Percentiles rank a stretch among this genome's conserved stretches.
Evolutionary conservation across 2,888 invertebrate genomes (phyloP).

Genomic region (Corbicula japonica): DNA sequence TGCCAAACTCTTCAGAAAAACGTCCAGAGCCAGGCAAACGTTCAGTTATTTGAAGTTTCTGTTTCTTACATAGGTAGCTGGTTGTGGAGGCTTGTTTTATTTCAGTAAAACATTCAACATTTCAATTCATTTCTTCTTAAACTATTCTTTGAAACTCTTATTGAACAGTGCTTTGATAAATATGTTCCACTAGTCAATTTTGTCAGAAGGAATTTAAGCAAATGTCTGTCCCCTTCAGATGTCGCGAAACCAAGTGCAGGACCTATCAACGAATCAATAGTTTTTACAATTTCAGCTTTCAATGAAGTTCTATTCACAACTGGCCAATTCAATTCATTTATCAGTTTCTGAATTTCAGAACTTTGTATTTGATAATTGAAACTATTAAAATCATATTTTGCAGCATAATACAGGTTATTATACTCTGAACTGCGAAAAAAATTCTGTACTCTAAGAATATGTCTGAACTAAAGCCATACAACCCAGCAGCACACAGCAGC

Average conservation of each 20-base stretch:
- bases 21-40: constrained; percentile 8
- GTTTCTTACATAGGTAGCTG: background rate
- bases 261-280: background rate
- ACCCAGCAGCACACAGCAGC: too few species aligned
- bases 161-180: background rate
- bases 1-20: background rate
- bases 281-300: background rate
- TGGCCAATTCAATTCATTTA: too few species aligned
- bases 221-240: background rate
- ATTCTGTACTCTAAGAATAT: too few species aligned
- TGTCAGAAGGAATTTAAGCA: background rate
- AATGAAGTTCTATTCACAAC: background rate
- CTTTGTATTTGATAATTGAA: too few species aligned
- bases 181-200: background rate
- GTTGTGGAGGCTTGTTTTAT: background rate
- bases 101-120: background rate
- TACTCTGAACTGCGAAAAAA: too few species aligned
- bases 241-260: background rate
- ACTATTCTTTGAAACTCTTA: background rate
- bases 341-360: too few species aligned
- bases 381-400: too few species aligned
- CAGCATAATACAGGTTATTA: too few species aligned
- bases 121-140: too few species aligned
- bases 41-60: background rate
- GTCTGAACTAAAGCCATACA: too few species aligned